A percentile compares a stretch with the other conserved stretches of the same genome.
These are phyloP conservation scores for Clarias macrocephalus DNA, from an alignment of 2,113 vertebrate species.

Conservation along the genomic window DNA sequence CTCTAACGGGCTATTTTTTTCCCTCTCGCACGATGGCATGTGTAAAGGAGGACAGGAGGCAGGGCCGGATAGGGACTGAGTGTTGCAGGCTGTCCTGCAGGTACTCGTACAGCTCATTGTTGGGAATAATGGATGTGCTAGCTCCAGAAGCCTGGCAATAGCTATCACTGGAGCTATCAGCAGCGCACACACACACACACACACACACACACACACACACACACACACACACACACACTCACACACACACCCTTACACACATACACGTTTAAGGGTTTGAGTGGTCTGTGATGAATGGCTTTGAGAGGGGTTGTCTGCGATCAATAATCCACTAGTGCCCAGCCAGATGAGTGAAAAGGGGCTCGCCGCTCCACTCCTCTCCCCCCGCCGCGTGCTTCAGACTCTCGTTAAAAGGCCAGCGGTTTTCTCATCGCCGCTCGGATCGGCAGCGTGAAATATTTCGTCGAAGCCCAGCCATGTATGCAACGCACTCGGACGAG, in stretches of 20 bases:
- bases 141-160: slow-evolving; percentile 66
- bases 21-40: slow-evolving; percentile 34
- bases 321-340: slow-evolving; percentile 75
- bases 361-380: background rate
- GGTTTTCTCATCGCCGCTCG: slow-evolving; percentile 52
- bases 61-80: slow-evolving; percentile 36
- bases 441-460: background rate
- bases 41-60: slow-evolving; percentile 35
- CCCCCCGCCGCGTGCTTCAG: slow-evolving; percentile 11
- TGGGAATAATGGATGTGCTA: slow-evolving; percentile 72
- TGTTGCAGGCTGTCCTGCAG: slow-evolving; percentile 54
- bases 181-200: slow-evolving; percentile 3
- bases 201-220: slow-evolving; percentile 40
- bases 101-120: slow-evolving; percentile 52
- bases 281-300: slow-evolving; percentile 76
- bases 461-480: background rate
- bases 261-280: slow-evolving; percentile 63
- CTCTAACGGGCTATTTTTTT: slow-evolving; percentile 59
- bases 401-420: slow-evolving; percentile 46
- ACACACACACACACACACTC: slow-evolving; percentile 41
- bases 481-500: background rate
- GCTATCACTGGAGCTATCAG: slow-evolving; percentile 73
- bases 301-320: slow-evolving; percentile 68
- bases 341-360: slow-evolving; percentile 72
- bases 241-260: slow-evolving; percentile 32